Evolutionary conservation across 2,113 vertebrate species (phyloP), one percentile per base, ranked within the genome.

Genomic region (Cyprinodon variegatus): DNA sequence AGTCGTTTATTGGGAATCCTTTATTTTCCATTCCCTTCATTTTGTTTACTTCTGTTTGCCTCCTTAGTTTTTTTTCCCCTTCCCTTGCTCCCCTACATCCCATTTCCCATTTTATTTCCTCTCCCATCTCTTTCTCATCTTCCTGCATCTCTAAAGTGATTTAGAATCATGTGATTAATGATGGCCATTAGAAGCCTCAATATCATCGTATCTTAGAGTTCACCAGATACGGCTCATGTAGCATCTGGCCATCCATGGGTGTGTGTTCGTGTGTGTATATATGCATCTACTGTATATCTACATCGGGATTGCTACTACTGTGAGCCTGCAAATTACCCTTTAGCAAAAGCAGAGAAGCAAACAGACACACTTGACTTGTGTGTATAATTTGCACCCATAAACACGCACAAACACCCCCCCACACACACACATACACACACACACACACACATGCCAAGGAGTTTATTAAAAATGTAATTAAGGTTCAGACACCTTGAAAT

Each of bases 151-250:
- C 84, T 83, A 81, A 86, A 85, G 84, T 87, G 80, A 90, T 90
- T 92, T 88, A 89, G 68, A 78, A 84, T 86, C 83, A 90, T 86
- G 86, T 92, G 91, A 93, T 94, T 91, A 92, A 94, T 90, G 91
- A 85, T 59, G 46, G 73, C 90, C 90, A 90, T 93, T 93, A 93
- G 81, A 77, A 70, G 78, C 83, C 87, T 93, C 89, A 76, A 89
- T 92, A 91, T 90, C 86, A 80, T 62, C 78, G 70, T 79, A 88
- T 83, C 82, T 87, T 70, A 77, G 76, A 90, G 90, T 92, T 93
- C 83, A 90, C 79, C 76, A 88, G 80, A 91, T 83, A 79, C 43
- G 72, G 84, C 77, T 81, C 76, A 70, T 79, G 77, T 74, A 88
- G 81, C 90, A 90, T 89, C 85, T 90, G 88, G 77, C 78, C 80